These are phyloP conservation scores for Diogma glabrata DNA, from an alignment of 2,888 invertebrate genomes.

Conservation along the genomic window DNA sequence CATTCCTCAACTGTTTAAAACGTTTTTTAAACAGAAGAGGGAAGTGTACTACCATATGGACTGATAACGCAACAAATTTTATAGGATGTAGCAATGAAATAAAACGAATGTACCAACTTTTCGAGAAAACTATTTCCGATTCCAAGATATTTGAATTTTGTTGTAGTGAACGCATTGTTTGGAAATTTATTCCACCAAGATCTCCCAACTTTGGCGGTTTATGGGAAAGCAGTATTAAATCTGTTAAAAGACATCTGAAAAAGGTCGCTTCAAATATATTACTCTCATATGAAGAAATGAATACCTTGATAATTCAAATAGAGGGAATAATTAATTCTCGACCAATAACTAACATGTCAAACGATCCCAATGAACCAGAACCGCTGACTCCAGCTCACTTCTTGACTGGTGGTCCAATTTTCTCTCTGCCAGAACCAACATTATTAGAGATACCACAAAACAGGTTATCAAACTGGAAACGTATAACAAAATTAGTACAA, in stretches of 20 bases:
- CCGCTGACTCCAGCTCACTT: no score
- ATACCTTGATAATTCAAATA: background rate
- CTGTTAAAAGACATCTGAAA: background rate
- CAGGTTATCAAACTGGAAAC: no score
- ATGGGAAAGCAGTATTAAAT: background rate
- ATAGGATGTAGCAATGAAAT: background rate
- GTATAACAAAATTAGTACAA: no score
- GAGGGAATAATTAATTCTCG: no score
- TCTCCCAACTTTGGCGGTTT: background rate
- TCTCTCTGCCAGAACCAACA: no score
- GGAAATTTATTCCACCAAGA: background rate
- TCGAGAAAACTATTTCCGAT: background rate
- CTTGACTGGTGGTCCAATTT: no score
- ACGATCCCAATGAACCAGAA: no score
- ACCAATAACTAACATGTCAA: no score
- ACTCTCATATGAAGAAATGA: background rate
- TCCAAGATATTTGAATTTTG: background rate
- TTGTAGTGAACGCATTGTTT: background rate
- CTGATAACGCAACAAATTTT: background rate
- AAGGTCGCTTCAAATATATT: background rate
- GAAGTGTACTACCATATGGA: background rate
- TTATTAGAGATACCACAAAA: no score
- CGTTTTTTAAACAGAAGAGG: background rate
- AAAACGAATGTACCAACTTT: background rate
- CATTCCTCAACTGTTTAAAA: background rate